phyloP scores from a whole-genome alignment of 2,113 vertebrate genomes.

The Meleagris gallopavo region DNA sequence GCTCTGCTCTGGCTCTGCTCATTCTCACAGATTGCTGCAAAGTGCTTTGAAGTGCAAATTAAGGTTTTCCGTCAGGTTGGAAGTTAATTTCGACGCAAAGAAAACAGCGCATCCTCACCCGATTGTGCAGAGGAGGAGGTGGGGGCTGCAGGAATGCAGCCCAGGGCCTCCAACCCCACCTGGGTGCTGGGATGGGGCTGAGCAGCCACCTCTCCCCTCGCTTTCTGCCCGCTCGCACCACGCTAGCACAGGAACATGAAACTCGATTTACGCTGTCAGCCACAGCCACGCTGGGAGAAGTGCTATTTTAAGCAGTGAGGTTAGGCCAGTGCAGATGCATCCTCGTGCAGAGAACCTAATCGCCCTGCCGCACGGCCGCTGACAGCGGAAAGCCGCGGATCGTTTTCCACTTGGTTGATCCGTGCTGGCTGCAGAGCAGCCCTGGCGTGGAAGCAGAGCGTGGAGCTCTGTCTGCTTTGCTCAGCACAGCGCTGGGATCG shows the following conservation, averaged over 20 bases:
- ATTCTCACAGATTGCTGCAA: neutral
- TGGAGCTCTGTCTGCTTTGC: neutral
- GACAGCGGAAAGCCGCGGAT: neutral
- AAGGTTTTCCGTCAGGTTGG: neutral
- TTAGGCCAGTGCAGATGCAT: fast-evolving
- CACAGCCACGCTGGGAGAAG: fast-evolving
- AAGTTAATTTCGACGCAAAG: neutral
- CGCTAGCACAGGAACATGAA: fast-evolving
- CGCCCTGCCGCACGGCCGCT: neutral
- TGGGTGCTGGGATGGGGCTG: fast-evolving
- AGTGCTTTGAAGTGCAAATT: conserved; percentile 64
- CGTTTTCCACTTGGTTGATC: fast-evolving
- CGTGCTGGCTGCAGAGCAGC: fast-evolving
- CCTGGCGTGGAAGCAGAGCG: neutral
- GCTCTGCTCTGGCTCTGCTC: no score
- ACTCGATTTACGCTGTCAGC: neutral
- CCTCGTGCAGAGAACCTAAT: fast-evolving
- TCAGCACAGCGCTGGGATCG: no score
- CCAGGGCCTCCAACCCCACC: neutral
- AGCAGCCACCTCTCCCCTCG: fast-evolving
- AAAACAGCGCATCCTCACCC: neutral
- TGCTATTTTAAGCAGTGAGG: fast-evolving
- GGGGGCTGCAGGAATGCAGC: fast-evolving
- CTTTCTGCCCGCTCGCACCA: neutral
- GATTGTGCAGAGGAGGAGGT: neutral